Evolutionary conservation across 2,888 invertebrate species (phyloP), one percentile per base, ranked within the genome.

Genomic region (Piscicola geometra): DNA sequence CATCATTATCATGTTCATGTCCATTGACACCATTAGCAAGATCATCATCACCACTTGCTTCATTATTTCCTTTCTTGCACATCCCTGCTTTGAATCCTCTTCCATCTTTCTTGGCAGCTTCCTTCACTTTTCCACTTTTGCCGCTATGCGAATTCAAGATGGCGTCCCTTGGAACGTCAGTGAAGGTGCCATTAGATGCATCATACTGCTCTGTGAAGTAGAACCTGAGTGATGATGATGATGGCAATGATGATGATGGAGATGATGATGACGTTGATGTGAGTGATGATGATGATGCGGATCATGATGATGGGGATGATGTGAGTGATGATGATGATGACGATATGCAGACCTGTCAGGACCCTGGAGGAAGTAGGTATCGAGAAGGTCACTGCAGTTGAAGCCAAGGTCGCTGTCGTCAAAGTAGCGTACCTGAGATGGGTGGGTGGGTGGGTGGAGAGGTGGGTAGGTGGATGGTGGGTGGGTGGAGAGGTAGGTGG

Each of bases 91-190:
- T 32, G 87, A 88, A 0, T 88, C 88, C 82, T 90, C 90, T 56
- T 56, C 60, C 60, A 15, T 25, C n/a, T 56, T 15, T 15, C 9
- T 9, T 41, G 41, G 41, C 5, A 41, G 41, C 5, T 5, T 89
- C 88, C 83, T 90, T 91, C 0, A 90, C 90, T 82, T 90, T 90
- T 0, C 89, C 89, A 82, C 90, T 90, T 71, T 89, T 89, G 83
- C 86, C 75, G 78, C 71, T 64, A 77, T 28, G 35, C n/a, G 35
- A 36, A 2, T 30, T 28, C 75, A 81, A 84, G 67, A 86, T 87
- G 0, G 90, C 90, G 73, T 87, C 82, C 3, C 86, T 82, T 0
- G 91, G 90, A 0, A 90, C 89, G 68, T 91, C 90, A 21, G 86
- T 84, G 79, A 90, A 88, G 74, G 86, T 85, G 56, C 88, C 88